Evolutionary conservation across 1,140 invertebrate genomes (phyloP), one percentile per base, ranked within the genome.

Genomic region (Cotesia vestalis): DNA sequence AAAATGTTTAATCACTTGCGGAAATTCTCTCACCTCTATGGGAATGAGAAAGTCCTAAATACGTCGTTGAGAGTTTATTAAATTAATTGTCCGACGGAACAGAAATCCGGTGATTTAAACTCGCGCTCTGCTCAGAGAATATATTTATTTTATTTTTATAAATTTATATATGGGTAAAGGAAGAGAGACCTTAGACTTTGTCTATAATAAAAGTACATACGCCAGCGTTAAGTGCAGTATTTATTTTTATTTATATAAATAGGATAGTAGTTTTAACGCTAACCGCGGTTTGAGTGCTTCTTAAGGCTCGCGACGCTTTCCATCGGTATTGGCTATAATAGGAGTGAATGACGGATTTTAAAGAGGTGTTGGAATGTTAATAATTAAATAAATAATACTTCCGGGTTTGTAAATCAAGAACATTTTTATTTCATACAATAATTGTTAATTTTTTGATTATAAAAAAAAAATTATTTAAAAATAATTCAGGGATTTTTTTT

Each of bases 11-110:
- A 46, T 53, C 38, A 70, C 46, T 59, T 36, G 51, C 12, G 46
- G 59, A 70, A 60, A 71, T 60, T 69, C 67, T 66, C 60, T 69
- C 35, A 53, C 62, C 38, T 36, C 36, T 74, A 69, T 81, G 79
- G 77, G 79, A 83, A 83, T 82, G 77, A 80, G 81, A 83, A 83
- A 81, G 81, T 76, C 64, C n/a, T 61, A 52, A 66, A 62, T 60
- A 67, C 70, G 70, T 71, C 46, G 46, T 66, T 46, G 36, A 69
- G 60, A 17, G 73, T 71, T 78, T 79, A 80, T 78, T 81, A 81
- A 77, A 80, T 78, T 81, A 81, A 82, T 82, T 82, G 75, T 75
- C 60, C 69, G 66, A 73, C 72, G 62, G 55, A 66, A 46, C 40
- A 46, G 38, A 59, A 57, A 63, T 53, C 40, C 53, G 60, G 55